Percentiles rank a stretch among this genome's conserved stretches.
phyloP scores from a whole-genome alignment of 2,888 invertebrate species.

The Thymelicus lineola region DNA sequence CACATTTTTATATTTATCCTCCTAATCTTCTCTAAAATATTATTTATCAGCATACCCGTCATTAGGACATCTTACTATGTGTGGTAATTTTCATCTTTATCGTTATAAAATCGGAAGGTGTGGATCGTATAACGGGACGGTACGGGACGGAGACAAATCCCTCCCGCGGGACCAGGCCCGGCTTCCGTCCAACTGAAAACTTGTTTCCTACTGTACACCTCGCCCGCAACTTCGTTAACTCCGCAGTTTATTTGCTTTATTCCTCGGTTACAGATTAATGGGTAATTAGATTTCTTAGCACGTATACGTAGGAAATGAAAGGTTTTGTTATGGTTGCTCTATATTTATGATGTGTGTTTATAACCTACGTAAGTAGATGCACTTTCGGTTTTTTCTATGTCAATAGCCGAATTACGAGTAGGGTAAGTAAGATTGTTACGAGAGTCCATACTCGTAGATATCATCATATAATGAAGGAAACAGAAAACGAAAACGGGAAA shows the following conservation, averaged over 20 bases:
- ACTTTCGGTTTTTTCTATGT: no score
- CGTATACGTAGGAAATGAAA: neutral
- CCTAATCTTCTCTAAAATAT: no score
- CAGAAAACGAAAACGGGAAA: no score
- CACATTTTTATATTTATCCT: no score
- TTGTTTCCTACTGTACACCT: conserved; percentile 30
- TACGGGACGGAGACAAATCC: conserved; percentile 25
- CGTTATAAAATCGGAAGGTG: neutral
- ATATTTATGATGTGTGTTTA: neutral
- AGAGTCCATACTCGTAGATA: no score
- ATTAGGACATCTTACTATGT: no score
- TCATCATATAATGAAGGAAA: no score
- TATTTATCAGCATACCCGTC: no score
- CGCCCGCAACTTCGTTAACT: conserved; percentile 19
- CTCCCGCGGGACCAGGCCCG: conserved; percentile 13
- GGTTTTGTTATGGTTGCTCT: neutral
- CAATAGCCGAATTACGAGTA: no score
- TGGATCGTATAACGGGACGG: conserved; percentile 2
- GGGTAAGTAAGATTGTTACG: no score
- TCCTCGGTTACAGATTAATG: neutral
- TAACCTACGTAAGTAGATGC: no score
- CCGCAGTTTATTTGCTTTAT: neutral
- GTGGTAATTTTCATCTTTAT: neutral
- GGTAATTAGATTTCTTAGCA: conserved; percentile 6
- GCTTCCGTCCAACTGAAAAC: conserved; percentile 16